Percentiles rank a stretch among this genome's conserved stretches.
Evolutionary conservation across 1,140 invertebrate genomes (phyloP).

Genomic region (Euborellia annulipes): DNA sequence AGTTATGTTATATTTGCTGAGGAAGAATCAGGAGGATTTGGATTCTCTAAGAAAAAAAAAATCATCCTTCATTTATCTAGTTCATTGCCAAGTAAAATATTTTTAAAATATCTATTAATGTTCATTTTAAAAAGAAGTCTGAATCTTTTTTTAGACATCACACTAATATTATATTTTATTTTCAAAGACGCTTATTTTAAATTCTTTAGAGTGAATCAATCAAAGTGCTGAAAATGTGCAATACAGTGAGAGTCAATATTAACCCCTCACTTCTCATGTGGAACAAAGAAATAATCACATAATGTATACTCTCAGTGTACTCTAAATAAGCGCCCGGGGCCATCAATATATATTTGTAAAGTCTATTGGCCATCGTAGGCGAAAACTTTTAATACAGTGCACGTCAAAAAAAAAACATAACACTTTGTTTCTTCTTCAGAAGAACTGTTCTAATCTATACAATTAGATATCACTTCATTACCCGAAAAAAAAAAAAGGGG

Average conservation of each 20-base stretch:
- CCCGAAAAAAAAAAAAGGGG: no score
- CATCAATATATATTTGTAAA: no score
- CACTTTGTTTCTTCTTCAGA: no score
- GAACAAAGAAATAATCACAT: no score
- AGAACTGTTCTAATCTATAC: no score
- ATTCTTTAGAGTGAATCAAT: constrained; percentile 14
- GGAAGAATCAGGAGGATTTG: constrained; percentile 47
- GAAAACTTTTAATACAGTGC: no score
- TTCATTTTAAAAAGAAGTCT: background rate
- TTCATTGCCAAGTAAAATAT: constrained; percentile 34
- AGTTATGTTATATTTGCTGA: constrained; percentile 56
- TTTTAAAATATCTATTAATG: constrained; percentile 3
- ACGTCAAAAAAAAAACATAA: no score
- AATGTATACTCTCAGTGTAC: no score
- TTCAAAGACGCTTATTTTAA: background rate
- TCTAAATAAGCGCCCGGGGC: no score
- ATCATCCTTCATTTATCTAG: constrained; percentile 63
- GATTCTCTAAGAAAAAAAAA: constrained; percentile 63
- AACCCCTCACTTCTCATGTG: background rate
- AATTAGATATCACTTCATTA: no score
- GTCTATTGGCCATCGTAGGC: no score
- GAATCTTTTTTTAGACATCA: background rate
- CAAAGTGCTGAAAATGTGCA: background rate
- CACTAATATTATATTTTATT: background rate
- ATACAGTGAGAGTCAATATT: background rate